These are phyloP conservation scores for Sphinx pinastri DNA, from an alignment of 2,888 invertebrate species.

Conservation along the genomic window DNA sequence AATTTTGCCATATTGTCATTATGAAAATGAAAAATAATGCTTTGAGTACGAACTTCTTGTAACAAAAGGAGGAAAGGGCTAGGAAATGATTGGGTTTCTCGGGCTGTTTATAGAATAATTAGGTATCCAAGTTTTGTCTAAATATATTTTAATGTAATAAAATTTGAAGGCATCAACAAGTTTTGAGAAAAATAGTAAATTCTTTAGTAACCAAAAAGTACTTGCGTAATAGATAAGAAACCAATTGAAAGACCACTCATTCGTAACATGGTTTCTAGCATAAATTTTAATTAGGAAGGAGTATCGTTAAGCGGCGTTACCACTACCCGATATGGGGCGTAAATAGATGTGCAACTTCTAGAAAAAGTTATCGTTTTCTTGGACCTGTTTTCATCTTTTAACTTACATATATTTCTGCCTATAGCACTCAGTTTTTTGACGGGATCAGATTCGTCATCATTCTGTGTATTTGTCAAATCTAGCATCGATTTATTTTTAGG, in stretches of 20 bases:
- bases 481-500: slow-evolving; percentile 52
- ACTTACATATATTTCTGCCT: slow-evolving; percentile 73
- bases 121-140: background rate
- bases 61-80: background rate
- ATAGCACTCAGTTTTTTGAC: slow-evolving; percentile 75
- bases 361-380: slow-evolving; percentile 71
- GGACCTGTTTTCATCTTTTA: slow-evolving; percentile 62
- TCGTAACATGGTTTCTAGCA: slow-evolving; percentile 31
- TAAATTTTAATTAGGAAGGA: slow-evolving; percentile 42
- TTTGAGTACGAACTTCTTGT: background rate
- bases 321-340: slow-evolving; percentile 70
- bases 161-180: slow-evolving; percentile 64
- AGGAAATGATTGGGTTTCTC: background rate
- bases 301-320: slow-evolving; percentile 67
- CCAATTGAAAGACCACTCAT: slow-evolving; percentile 22
- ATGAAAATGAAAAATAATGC: background rate
- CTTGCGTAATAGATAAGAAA: slow-evolving; percentile 10
- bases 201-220: slow-evolving; percentile 28
- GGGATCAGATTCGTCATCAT: slow-evolving; percentile 60
- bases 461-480: slow-evolving; percentile 57
- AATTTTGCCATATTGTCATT: background rate
- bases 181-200: slow-evolving; percentile 47
- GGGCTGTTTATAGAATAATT: background rate
- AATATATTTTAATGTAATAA: slow-evolving; percentile 41
- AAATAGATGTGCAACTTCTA: slow-evolving; percentile 73